These are phyloP conservation scores for Heliconius congener DNA, from an alignment of 1,140 invertebrate species.

Conservation along the genomic window DNA sequence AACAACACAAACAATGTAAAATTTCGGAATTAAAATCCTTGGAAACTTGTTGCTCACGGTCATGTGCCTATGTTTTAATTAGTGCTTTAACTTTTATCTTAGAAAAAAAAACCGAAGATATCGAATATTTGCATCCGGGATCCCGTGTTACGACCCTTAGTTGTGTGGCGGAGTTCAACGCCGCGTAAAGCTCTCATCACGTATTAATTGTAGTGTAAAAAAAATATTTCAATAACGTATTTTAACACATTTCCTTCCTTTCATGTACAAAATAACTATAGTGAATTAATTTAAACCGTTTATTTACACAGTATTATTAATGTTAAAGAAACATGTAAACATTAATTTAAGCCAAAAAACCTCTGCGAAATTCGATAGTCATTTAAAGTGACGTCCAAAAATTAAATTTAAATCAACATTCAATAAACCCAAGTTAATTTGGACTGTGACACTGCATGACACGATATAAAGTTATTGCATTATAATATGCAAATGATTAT, in stretches of 20 bases:
- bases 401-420: conserved; percentile 14
- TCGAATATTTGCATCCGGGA: too few relatives aligned
- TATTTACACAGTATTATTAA: neutral
- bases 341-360: neutral
- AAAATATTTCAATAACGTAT: neutral
- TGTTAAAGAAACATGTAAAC: conserved; percentile 8
- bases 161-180: too few relatives aligned
- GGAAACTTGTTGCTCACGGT: too few relatives aligned
- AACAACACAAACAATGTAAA: too few relatives aligned
- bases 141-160: too few relatives aligned
- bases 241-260: neutral
- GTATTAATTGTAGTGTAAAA: neutral
- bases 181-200: neutral
- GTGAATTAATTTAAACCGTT: neutral
- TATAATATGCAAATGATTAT: conserved; percentile 41
- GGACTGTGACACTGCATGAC: conserved; percentile 23
- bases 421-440: conserved; percentile 13
- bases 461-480: conserved; percentile 36
- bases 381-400: conserved; percentile 7
- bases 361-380: neutral
- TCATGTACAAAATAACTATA: neutral
- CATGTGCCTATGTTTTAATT: too few relatives aligned
- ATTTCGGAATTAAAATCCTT: too few relatives aligned
- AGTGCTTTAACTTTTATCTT: too few relatives aligned
- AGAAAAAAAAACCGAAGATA: too few relatives aligned